A percentile compares a stretch with the other conserved stretches of the same genome.
Conservation (phyloP, 2,113 vertebrate species). For the Alethe castanea region DNA sequence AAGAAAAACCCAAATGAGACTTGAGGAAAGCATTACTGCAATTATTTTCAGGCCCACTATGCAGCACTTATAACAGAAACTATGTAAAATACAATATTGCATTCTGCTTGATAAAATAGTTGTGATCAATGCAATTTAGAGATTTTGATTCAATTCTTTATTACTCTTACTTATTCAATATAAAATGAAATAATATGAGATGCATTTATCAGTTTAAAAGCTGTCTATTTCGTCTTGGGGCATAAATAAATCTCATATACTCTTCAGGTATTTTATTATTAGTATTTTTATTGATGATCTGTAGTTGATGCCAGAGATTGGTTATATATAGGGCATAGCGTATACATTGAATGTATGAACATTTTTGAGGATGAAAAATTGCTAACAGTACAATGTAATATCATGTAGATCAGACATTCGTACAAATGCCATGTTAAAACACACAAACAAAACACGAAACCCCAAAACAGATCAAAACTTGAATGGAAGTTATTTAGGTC, state of each 20-base stretch:
- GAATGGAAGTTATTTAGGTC: too few species aligned
- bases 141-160: neutral
- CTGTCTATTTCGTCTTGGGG: neutral
- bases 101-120: neutral
- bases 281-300: neutral
- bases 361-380: neutral
- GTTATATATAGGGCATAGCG: neutral
- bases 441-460: neutral
- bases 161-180: neutral
- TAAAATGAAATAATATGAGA: neutral
- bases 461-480: neutral
- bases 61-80: neutral
- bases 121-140: neutral
- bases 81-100: neutral
- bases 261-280: neutral
- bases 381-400: neutral
- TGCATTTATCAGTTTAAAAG: neutral
- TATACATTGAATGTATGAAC: neutral
- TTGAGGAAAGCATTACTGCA: neutral
- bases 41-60: neutral
- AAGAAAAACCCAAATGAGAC: neutral
- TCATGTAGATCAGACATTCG: neutral
- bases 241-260: neutral
- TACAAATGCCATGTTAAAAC: neutral
- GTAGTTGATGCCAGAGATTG: neutral